These are phyloP conservation scores for Dromas ardeola DNA, from an alignment of 2,113 vertebrate genomes.

Conservation along the genomic window DNA sequence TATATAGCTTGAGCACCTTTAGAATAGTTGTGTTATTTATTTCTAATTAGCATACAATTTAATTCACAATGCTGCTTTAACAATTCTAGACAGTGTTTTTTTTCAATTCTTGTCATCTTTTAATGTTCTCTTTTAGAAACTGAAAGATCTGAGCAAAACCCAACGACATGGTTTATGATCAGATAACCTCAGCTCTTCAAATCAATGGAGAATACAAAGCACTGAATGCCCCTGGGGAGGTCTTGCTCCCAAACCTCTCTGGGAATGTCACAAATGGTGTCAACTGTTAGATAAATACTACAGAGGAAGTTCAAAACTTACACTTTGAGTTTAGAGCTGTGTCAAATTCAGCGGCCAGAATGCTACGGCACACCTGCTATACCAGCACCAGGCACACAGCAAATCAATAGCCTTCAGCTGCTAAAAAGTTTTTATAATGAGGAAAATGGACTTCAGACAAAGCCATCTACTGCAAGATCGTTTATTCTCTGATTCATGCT, in stretches of 20 bases:
- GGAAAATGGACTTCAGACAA: neutral
- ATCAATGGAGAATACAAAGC: neutral
- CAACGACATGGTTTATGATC: neutral
- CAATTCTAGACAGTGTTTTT: neutral
- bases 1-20: neutral
- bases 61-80: neutral
- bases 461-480: neutral
- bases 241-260: neutral
- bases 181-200: neutral
- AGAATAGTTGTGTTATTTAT: neutral
- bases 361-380: neutral
- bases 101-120: neutral
- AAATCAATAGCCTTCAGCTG: slow-evolving; percentile 11
- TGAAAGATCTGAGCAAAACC: neutral
- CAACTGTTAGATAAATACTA: neutral
- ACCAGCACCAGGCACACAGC: neutral
- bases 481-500: neutral
- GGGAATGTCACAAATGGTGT: neutral
- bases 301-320: neutral
- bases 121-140: neutral
- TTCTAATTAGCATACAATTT: neutral
- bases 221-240: neutral
- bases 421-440: neutral
- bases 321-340: neutral
- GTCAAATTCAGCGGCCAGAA: neutral